phyloP scores from a whole-genome alignment of 2,113 vertebrate species.

The Paracanthobrama guichenoti region DNA sequence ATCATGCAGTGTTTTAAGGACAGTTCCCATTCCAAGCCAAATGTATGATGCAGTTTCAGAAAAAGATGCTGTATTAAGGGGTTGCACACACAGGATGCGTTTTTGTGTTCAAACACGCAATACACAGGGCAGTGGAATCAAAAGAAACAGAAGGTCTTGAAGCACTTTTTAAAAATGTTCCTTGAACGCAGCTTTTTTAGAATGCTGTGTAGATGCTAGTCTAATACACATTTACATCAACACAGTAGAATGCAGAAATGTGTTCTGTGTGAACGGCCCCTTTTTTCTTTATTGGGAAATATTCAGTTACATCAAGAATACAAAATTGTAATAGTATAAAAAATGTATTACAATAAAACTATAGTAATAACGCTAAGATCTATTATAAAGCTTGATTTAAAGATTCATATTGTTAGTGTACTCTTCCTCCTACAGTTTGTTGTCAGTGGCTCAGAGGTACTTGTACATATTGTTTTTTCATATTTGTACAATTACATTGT shows the following conservation, averaged over 20 bases:
- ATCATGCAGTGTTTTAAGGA: neutral
- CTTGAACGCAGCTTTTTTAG: too few relatives aligned
- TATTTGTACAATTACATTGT: neutral
- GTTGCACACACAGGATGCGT: neutral
- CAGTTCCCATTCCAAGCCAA: neutral
- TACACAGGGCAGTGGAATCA: neutral
- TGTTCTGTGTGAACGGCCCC: too few relatives aligned
- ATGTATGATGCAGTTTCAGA: neutral
- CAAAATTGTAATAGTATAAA: neutral
- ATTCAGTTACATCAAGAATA: neutral
- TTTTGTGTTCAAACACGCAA: neutral
- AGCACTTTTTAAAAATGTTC: neutral
- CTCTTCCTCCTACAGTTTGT: constrained; percentile 49
- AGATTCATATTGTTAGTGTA: constrained; percentile 34
- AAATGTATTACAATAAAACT: neutral
- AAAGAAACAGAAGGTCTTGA: neutral
- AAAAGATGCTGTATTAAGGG: neutral
- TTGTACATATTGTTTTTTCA: constrained; percentile 7
- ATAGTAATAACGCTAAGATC: neutral
- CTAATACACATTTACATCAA: too few relatives aligned
- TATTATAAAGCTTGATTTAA: neutral
- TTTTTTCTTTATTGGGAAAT: neutral
- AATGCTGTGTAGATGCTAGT: too few relatives aligned
- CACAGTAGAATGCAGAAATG: neutral
- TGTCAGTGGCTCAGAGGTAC: constrained; percentile 46